Conservation (phyloP, 2,888 invertebrate species). For the Parasteatoda lunata region DNA sequence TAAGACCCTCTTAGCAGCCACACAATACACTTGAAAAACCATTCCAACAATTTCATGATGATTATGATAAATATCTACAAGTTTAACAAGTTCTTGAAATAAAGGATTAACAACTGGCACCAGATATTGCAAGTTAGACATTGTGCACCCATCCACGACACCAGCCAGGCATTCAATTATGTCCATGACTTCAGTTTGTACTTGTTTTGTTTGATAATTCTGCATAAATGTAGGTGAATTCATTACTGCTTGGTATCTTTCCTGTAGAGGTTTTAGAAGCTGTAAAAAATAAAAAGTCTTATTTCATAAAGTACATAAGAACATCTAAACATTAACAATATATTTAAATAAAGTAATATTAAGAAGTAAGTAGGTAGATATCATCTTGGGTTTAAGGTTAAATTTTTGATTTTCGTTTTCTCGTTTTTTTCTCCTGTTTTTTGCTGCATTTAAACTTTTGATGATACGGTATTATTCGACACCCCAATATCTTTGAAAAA, state of each 20-base stretch:
- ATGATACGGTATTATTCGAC: too few relatives aligned
- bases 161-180: constrained; percentile 84
- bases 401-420: too few relatives aligned
- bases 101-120: constrained; percentile 80
- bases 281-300: constrained; percentile 69
- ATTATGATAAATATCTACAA: constrained; percentile 84
- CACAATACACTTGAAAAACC: constrained; percentile 83
- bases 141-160: constrained; percentile 71
- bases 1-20: constrained; percentile 83
- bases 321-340: not conserved
- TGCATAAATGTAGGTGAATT: constrained; percentile 78
- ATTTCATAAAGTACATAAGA: not conserved
- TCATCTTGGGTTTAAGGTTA: not conserved
- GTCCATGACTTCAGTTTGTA: constrained; percentile 82
- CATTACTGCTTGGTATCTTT: constrained; percentile 78
- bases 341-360: not conserved
- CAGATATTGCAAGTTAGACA: constrained; percentile 72
- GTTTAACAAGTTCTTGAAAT: constrained; percentile 81
- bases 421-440: too few relatives aligned
- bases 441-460: too few relatives aligned
- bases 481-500: too few relatives aligned
- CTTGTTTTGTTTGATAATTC: constrained; percentile 79
- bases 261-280: constrained; percentile 78
- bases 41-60: constrained; percentile 86
- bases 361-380: not conserved